These are phyloP conservation scores for Branchinecta lindahli DNA, from an alignment of 1,140 invertebrate species.

Conservation along the genomic window DNA sequence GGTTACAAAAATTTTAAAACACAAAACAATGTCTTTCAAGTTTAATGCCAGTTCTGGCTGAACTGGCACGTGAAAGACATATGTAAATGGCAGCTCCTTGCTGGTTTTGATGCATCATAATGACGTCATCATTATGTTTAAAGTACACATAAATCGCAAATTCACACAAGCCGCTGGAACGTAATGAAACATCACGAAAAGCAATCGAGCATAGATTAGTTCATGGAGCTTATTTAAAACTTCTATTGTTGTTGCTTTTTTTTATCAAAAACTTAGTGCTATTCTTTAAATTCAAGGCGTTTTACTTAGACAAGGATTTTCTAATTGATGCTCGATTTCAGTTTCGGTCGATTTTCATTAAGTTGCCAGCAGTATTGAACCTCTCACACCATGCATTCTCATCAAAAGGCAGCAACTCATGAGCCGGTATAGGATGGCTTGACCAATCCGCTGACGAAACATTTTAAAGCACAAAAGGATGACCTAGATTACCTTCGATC, in stretches of 20 bases:
- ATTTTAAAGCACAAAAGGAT: not conserved
- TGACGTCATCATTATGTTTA: conserved; percentile 6
- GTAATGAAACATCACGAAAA: no score
- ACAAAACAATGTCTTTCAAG: not conserved
- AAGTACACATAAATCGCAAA: no score
- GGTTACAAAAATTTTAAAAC: not conserved
- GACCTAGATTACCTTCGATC: conserved; percentile 7
- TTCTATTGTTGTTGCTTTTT: no score
- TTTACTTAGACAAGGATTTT: no score
- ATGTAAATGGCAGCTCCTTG: conserved; percentile 9
- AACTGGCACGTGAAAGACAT: not conserved
- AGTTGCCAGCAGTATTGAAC: no score
- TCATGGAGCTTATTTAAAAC: no score
- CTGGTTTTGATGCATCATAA: conserved; percentile 11
- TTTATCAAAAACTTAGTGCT: no score
- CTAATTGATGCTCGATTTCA: no score
- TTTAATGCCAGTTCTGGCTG: not conserved
- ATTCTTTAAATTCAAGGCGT: no score
- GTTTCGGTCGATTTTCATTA: no score
- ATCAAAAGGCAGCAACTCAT: conserved; percentile 8
- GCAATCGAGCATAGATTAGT: no score
- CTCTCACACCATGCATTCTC: not conserved
- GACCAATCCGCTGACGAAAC: not conserved
- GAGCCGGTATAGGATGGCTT: not conserved
- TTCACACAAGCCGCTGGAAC: no score